Evolutionary conservation across 2,888 invertebrate genomes (phyloP).

Genomic region (Himalopsyche japonica): DNA sequence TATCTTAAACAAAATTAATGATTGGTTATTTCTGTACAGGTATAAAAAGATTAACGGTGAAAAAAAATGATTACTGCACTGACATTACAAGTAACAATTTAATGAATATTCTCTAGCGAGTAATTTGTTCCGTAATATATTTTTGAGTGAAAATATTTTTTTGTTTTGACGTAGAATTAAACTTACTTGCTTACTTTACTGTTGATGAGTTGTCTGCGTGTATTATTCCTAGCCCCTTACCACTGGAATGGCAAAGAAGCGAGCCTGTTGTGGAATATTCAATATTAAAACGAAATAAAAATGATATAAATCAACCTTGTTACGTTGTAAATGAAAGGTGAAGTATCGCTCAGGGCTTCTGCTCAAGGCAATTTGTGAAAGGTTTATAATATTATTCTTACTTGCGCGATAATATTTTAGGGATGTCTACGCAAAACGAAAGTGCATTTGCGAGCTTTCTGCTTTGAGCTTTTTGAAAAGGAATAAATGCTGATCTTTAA

Average conservation of each 20-base stretch:
- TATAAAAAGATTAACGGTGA: too few relatives aligned
- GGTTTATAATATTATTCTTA: background rate
- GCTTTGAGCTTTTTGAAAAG: too few relatives aligned
- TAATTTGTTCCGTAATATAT: too few relatives aligned
- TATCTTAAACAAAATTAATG: too few relatives aligned
- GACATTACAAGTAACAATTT: too few relatives aligned
- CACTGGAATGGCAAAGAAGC: background rate
- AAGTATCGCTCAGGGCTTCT: background rate
- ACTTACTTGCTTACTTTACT: too few relatives aligned
- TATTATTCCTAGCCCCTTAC: background rate
- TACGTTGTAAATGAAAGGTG: slow-evolving; percentile 22
- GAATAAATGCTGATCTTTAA: too few relatives aligned
- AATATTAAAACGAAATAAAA: background rate
- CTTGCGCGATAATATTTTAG: background rate
- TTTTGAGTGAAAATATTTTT: too few relatives aligned
- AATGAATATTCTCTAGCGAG: too few relatives aligned
- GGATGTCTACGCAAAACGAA: background rate
- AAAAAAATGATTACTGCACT: too few relatives aligned
- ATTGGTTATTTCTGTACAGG: too few relatives aligned
- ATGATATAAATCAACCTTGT: slow-evolving; percentile 19
- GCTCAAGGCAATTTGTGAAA: background rate
- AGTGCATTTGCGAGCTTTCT: background rate
- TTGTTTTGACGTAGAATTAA: background rate
- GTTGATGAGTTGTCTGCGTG: background rate
- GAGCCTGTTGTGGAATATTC: background rate